phyloP scores from a whole-genome alignment of 2,797 vertebrate species.

The Brotula barbata region DNA sequence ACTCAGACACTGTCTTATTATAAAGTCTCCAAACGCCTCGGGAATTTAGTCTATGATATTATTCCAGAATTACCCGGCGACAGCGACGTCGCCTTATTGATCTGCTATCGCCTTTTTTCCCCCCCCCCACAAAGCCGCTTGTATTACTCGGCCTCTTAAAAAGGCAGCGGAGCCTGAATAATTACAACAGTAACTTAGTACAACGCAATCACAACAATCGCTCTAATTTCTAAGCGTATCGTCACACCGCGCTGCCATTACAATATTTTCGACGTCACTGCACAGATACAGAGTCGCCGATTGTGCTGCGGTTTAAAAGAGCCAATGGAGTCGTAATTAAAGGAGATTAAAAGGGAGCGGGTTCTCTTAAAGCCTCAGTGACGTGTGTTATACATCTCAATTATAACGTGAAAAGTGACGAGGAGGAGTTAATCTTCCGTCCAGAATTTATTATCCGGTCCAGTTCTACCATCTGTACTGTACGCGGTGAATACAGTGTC shows the following conservation, averaged over 20 bases:
- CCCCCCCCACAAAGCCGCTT: constrained; percentile 3
- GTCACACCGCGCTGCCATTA: constrained; percentile 20
- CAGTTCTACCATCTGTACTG: constrained; percentile 5
- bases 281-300: constrained; percentile 46
- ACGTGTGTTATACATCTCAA: constrained; percentile 51
- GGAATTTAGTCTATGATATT: constrained; percentile 2
- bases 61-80: background rate
- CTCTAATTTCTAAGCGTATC: background rate
- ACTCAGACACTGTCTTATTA: background rate
- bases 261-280: constrained; percentile 37
- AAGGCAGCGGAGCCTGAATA: constrained; percentile 38
- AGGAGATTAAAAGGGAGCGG: constrained; percentile 55
- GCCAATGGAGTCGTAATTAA: constrained; percentile 60
- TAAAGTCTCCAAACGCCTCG: background rate
- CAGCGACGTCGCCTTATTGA: background rate
- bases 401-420: constrained; percentile 41
- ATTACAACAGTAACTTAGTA: constrained; percentile 35
- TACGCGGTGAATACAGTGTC: constrained; percentile 20
- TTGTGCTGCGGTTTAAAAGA: constrained; percentile 49
- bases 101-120: constrained; percentile 24
- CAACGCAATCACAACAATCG: constrained; percentile 34
- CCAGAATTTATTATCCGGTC: constrained; percentile 37
- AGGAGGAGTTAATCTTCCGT: constrained; percentile 42
- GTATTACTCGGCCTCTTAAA: constrained; percentile 26
- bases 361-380: constrained; percentile 47